Evolutionary conservation across 2,113 vertebrate species (phyloP), one percentile per base, ranked within the genome.

Genomic region (Hemiscyllium ocellatum): DNA sequence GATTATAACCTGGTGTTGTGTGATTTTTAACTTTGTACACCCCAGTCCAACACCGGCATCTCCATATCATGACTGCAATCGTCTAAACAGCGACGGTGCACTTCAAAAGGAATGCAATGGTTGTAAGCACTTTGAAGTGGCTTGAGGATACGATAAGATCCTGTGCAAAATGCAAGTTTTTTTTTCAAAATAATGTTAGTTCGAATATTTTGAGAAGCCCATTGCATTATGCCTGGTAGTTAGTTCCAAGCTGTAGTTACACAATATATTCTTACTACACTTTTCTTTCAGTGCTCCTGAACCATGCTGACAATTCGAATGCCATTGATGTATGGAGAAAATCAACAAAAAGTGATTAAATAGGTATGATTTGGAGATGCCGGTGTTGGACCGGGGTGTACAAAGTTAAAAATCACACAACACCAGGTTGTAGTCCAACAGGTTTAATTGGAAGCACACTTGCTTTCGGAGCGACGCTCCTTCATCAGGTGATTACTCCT

Each of bases 241-340:
- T 93, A 93, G 29, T n/a, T 93, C 61, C 66, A 93, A 93, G 19
- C 89, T 93, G 26, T 93, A 93, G 37, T 37, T 15, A 93, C 89
- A 66, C 8, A 8, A 37, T 37, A 66, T 56, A 29, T 61, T 26
- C 87, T 61, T 61, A 13, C n/a, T 90, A 61, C 2, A 37, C 17
- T 66, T 33, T 65, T 7, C 33, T 37, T 66, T 66, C 26, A 90
- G 89, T 6, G 19, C 15, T n/a, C 56, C n/a, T 37, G n/a, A 66
- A 22, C 24, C 24, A 33, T 0, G 86, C 3, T 89, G 15, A 12
- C 52, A 66, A 66, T 37, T 17, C n/a, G 13, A 5, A 4, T 33
- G 56, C 56, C 10, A 22, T 26, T 86, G 7, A 86, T 22, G 22
- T 20, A 20, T 13, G 29, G 24, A 56, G 24, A 56, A 66, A 29